Evolutionary conservation across 2,888 invertebrate genomes (phyloP).

Genomic region (Plusia festucae): DNA sequence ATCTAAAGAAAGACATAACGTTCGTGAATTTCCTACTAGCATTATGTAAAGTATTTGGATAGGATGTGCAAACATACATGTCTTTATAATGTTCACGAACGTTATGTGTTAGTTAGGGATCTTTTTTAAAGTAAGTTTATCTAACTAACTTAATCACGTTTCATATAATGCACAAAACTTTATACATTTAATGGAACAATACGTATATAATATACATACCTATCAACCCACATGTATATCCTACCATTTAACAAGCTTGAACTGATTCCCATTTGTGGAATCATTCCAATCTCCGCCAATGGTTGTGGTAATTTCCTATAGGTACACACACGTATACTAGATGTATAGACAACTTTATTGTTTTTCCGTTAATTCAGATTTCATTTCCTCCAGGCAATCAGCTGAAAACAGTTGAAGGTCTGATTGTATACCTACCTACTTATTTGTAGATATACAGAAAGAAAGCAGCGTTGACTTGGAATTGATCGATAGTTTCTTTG

Average conservation of each 20-base stretch:
- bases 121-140: too few relatives aligned
- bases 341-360: conserved; percentile 5
- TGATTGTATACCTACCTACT: not conserved
- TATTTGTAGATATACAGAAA: not conserved
- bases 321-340: not conserved
- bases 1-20: too few relatives aligned
- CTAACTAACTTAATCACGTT: too few relatives aligned
- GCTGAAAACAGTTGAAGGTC: conserved; percentile 6
- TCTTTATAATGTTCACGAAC: too few relatives aligned
- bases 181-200: not conserved
- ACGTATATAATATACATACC: not conserved
- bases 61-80: too few relatives aligned
- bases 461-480: not conserved
- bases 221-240: not conserved
- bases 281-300: conserved; percentile 16
- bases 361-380: conserved; percentile 8
- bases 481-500: not conserved
- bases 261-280: not conserved
- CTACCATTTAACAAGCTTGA: conserved; percentile 5
- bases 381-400: conserved; percentile 7
- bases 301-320: conserved; percentile 11
- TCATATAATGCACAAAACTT: not conserved
- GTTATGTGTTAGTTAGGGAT: too few relatives aligned
- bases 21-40: too few relatives aligned
- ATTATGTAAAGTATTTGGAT: too few relatives aligned